A percentile compares a stretch with the other conserved stretches of the same genome.
Conservation (phyloP, 1,140 invertebrate genomes). For the Diplogasteroides magnus region DNA sequence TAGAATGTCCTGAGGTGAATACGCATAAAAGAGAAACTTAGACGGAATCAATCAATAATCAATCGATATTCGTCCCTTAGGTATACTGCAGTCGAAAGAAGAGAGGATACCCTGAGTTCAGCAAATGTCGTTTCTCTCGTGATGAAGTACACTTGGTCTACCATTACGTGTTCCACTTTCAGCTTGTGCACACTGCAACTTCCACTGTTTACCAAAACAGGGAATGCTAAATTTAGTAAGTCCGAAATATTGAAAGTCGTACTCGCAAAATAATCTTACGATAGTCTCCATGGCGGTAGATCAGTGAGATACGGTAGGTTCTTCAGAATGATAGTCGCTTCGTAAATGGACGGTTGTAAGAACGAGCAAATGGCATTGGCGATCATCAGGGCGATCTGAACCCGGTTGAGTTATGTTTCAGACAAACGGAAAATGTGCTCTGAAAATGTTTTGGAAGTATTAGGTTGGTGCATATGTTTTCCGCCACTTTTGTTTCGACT, state of each 20-base stretch:
- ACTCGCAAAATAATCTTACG: no score
- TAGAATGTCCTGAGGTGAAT: no score
- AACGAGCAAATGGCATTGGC: slow-evolving; percentile 86
- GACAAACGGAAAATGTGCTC: no score
- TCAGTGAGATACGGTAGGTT: slow-evolving; percentile 86
- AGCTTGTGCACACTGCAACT: slow-evolving; percentile 50
- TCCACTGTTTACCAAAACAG: not conserved
- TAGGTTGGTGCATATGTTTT: no score
- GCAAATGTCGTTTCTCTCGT: slow-evolving; percentile 53
- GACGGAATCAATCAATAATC: no score
- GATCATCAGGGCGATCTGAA: slow-evolving; percentile 78
- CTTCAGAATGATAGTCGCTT: slow-evolving; percentile 95
- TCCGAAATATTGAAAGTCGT: not conserved
- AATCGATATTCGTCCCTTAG: no score
- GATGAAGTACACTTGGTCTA: slow-evolving; percentile 45
- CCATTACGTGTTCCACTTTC: slow-evolving; percentile 55
- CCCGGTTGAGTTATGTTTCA: no score
- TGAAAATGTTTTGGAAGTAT: no score
- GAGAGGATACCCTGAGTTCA: slow-evolving; percentile 46
- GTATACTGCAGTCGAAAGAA: no score
- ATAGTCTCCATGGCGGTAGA: slow-evolving; percentile 50
- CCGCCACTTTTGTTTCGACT: no score
- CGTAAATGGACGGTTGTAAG: slow-evolving; percentile 91
- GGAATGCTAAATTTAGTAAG: not conserved
- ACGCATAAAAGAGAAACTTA: no score